phyloP scores from a whole-genome alignment of 2,797 vertebrate genomes.

The Syngnathus rostellatus region DNA sequence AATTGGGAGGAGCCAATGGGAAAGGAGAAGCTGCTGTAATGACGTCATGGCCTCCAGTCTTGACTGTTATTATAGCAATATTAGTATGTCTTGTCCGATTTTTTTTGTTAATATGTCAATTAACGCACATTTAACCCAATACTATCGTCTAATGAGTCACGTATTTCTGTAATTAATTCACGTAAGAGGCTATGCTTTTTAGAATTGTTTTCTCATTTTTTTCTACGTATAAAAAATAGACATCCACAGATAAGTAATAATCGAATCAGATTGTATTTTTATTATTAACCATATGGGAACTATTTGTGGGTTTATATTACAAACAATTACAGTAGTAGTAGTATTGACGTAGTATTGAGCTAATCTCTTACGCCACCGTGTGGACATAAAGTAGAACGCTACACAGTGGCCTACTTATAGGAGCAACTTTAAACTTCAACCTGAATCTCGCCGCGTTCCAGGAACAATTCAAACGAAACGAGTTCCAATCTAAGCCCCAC shows the following conservation, averaged over 20 bases:
- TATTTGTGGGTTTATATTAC: too few species aligned
- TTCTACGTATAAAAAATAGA: too few species aligned
- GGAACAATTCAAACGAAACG: neutral
- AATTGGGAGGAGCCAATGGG: conserved; percentile 1
- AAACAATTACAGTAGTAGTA: too few species aligned
- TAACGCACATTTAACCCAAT: neutral
- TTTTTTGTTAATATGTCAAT: neutral
- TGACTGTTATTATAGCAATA: neutral
- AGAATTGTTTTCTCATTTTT: neutral
- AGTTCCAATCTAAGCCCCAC: neutral
- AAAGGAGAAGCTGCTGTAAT: neutral
- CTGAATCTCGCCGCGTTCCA: neutral
- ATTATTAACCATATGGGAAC: too few species aligned
- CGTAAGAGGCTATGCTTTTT: neutral
- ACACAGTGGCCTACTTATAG: neutral
- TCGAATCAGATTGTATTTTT: too few species aligned
- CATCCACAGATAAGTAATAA: too few species aligned
- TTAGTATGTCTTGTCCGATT: neutral
- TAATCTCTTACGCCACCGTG: conserved; percentile 40
- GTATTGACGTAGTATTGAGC: neutral
- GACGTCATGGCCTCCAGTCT: neutral
- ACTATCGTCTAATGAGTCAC: neutral
- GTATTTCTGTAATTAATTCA: neutral
- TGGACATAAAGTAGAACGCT: conserved; percentile 16
- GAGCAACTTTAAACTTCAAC: neutral